These are phyloP conservation scores for Drosophila neocordata DNA, from an alignment of 1,140 invertebrate species.

Conservation along the genomic window DNA sequence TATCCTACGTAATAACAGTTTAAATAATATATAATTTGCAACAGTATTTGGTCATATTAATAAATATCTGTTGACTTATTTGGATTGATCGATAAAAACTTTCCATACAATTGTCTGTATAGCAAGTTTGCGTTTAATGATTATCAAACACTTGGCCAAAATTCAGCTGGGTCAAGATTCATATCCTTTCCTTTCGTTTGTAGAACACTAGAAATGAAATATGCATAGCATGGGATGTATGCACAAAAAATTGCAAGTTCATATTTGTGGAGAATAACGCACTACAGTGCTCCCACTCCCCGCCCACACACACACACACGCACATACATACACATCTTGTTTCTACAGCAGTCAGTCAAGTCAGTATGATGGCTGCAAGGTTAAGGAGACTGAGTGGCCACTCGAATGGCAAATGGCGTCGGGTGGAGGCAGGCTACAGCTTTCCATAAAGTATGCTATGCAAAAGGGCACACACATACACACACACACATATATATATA, in stretches of 20 bases:
- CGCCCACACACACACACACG: neutral
- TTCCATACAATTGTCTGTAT: neutral
- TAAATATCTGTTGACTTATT: no score
- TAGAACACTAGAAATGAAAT: conserved; percentile 11
- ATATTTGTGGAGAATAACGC: conserved; percentile 7
- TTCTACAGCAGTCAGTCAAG: neutral
- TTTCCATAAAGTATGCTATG: conserved; percentile 27
- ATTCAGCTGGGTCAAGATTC: conserved; percentile 13
- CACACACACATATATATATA: neutral
- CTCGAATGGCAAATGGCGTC: conserved; percentile 46
- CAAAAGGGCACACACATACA: conserved; percentile 27
- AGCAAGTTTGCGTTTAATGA: neutral
- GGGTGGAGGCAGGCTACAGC: conserved; percentile 25
- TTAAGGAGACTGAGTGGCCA: conserved; percentile 63
- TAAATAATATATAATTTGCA: no score
- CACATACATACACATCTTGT: neutral
- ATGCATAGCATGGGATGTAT: conserved; percentile 5
- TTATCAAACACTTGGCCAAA: conserved; percentile 1
- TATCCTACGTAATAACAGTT: no score
- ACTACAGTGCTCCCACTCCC: neutral
- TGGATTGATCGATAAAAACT: no score
- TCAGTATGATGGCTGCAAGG: conserved; percentile 27
- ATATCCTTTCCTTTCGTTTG: neutral
- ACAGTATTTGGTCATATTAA: no score
- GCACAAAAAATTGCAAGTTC: conserved; percentile 10